Conservation (phyloP, 2,113 vertebrate species). For the Ciconia maguari region DNA sequence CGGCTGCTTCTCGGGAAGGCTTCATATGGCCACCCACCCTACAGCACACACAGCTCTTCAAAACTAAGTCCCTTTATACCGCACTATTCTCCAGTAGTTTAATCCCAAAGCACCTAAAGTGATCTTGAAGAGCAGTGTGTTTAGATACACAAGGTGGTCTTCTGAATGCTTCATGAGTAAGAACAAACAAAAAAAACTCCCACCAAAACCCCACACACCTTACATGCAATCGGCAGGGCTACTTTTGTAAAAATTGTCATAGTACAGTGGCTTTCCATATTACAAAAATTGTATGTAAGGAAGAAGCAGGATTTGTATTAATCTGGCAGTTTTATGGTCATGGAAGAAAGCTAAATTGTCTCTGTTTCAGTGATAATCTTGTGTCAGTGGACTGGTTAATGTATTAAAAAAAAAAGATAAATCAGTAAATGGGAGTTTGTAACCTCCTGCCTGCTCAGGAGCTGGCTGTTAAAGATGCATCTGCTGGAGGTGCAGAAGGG, state of each 20-base stretch:
- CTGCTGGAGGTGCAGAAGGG: neutral
- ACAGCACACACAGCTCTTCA: neutral
- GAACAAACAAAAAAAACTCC: neutral
- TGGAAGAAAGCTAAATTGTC: neutral
- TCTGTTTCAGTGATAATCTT: neutral
- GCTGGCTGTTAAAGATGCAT: neutral
- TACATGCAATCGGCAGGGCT: neutral
- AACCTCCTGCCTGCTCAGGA: neutral
- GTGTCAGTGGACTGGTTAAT: neutral
- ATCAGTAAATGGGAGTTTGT: neutral
- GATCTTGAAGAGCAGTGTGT: neutral
- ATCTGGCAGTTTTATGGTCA: neutral
- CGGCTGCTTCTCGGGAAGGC: neutral
- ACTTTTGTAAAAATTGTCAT: neutral
- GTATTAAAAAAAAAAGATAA: neutral
- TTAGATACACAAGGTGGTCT: too few species aligned
- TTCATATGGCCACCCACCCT: neutral
- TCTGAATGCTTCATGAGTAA: rapidly evolving
- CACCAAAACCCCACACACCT: neutral
- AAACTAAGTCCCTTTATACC: neutral
- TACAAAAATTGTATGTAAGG: neutral
- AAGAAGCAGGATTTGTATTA: neutral
- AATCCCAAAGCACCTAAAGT: neutral
- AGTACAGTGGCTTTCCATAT: neutral
- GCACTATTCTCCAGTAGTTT: rapidly evolving